phyloP scores from a whole-genome alignment of 1,140 invertebrate species.

The Teleogryllus occipitalis region DNA sequence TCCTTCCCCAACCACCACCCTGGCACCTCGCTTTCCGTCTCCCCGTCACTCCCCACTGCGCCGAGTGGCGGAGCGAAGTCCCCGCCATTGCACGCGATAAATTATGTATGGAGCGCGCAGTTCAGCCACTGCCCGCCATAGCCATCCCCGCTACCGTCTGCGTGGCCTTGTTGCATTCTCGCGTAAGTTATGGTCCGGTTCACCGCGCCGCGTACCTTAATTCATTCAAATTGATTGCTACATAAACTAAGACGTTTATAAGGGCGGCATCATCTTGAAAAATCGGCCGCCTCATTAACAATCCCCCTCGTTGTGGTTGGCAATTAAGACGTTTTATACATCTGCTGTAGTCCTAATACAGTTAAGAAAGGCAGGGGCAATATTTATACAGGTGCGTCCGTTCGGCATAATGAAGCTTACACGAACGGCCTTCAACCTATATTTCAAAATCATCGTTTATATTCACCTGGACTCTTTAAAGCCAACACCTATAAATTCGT shows the following conservation, averaged over 20 bases:
- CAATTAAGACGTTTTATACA: conserved; percentile 5
- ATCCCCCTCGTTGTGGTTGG: background rate
- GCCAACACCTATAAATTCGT: background rate
- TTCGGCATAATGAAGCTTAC: background rate
- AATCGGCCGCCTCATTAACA: conserved; percentile 3
- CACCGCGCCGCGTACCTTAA: background rate
- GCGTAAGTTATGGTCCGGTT: background rate
- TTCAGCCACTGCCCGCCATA: background rate
- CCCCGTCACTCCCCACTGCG: too few relatives aligned
- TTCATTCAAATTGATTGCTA: conserved; percentile 5
- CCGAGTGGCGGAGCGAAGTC: background rate
- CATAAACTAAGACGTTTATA: conserved; percentile 2
- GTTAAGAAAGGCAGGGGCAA: background rate
- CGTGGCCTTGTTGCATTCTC: background rate
- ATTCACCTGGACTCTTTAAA: background rate
- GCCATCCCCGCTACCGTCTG: background rate
- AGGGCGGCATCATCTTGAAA: background rate
- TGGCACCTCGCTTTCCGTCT: background rate
- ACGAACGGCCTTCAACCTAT: background rate
- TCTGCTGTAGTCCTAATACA: conserved; percentile 1
- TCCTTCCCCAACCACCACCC: too few relatives aligned
- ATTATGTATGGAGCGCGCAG: background rate
- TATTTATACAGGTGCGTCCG: background rate
- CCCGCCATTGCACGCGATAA: background rate
- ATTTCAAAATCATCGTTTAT: background rate